Base-by-base conservation (phyloP, 2,113 vertebrate species). In the Tragelaphus strepsiceros region DNA sequence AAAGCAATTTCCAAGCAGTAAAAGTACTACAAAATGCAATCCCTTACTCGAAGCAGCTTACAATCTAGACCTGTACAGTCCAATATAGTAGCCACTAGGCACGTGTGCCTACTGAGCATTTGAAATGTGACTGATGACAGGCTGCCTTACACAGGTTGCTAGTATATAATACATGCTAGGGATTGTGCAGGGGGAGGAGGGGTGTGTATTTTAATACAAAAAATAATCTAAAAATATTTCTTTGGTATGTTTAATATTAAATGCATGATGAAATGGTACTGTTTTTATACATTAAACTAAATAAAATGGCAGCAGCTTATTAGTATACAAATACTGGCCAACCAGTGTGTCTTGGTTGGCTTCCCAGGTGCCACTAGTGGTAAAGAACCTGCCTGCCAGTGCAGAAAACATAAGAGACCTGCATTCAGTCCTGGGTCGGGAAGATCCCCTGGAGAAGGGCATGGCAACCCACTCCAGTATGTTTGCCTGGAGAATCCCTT, bases 61-160 rank as follows among this genome's bases (percentile, higher is more conserved):
- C 7, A 17, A 0, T 74, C n/a, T 53, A 22, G 62, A 64, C 26
- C 83, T 21, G 17, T 7, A 12, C 32, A 24, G 17, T 30, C 88
- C 24, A 22, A 15, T 43, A 30, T 0, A 16, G 43, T 10, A 71
- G 94, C 43, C 51, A 53, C 17, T 13, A 16, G 59, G 32, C 77
- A 39, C 15, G 5, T 21, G 30, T 61, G 39, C n/a, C 54, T 80
- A 49, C 0, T 28, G 16, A 62, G 46, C 24, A 16, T 46, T 71
- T 86, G 64, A 92, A 67, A 88, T 96, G 12, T 59, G 22, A 17
- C 51, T 28, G 14, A 64, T 84, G 62, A 9, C 86, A 95, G 89
- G 11, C 67, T 74, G 35, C 24, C 1, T 30, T 74, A 71, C 28
- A 39, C 30, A 7, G 28, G 13, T 77, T 49, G 0, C 43, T 54